Conservation (phyloP, 2,797 vertebrate genomes). For the Hipposideros larvatus region DNA sequence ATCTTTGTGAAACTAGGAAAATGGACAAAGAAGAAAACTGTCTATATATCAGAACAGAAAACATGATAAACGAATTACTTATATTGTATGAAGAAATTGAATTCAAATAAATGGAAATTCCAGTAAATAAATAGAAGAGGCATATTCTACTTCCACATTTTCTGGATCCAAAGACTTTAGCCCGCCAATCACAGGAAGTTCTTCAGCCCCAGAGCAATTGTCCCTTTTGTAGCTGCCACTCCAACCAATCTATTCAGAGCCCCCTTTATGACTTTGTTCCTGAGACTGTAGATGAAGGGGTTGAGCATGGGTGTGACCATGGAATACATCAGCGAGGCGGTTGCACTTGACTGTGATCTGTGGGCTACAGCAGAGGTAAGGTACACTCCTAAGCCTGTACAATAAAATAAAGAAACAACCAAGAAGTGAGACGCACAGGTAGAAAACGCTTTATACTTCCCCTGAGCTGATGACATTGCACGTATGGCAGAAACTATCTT, state of each 20-base stretch:
- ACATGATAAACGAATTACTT: neutral
- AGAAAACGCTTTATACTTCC: neutral
- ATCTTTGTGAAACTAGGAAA: neutral
- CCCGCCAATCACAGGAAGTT: no score
- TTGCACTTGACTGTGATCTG: neutral
- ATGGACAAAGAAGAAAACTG: neutral
- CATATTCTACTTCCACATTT: neutral
- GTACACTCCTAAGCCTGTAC: neutral
- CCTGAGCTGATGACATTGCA: neutral
- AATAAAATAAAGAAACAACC: neutral
- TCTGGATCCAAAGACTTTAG: no score
- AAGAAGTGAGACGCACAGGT: neutral
- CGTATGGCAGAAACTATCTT: neutral
- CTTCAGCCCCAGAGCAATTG: no score
- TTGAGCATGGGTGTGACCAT: neutral
- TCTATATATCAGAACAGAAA: neutral
- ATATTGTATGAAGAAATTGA: neutral
- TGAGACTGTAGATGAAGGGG: neutral
- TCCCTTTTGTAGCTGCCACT: no score
- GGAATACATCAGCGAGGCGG: neutral
- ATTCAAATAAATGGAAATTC: neutral
- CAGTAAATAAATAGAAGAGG: neutral
- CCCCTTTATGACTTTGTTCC: neutral
- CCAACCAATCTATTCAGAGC: neutral
- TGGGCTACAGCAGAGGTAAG: neutral